Conservation (phyloP, 2,888 invertebrate genomes). For the Autographa pulchrina region DNA sequence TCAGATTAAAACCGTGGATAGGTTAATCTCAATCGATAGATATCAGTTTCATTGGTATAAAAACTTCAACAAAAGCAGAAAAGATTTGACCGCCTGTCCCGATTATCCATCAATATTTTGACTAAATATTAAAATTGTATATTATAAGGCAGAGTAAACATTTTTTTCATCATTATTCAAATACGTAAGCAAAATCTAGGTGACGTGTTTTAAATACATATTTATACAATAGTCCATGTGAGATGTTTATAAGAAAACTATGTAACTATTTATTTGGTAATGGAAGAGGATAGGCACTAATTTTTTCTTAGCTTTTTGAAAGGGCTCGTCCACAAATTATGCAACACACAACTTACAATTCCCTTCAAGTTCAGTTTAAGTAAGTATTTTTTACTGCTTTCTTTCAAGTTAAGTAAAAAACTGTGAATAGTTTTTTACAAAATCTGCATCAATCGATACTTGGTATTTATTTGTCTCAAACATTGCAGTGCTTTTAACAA, state of each 20-base stretch:
- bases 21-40: no score
- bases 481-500: no score
- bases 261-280: not conserved
- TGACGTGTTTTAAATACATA: conserved; percentile 62
- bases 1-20: no score
- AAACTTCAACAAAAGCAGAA: conserved; percentile 49
- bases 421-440: no score
- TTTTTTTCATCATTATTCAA: conserved; percentile 39
- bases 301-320: not conserved
- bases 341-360: not conserved
- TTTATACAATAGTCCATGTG: conserved; percentile 59
- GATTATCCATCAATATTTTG: conserved; percentile 77
- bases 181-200: conserved; percentile 52
- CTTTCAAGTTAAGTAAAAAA: no score
- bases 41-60: not conserved
- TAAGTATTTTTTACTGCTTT: no score
- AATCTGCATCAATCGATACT: no score
- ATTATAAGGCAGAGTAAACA: conserved; percentile 14
- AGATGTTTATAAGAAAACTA: conserved; percentile 33
- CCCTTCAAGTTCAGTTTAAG: no score
- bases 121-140: conserved; percentile 66
- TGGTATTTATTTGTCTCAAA: no score
- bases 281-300: no score
- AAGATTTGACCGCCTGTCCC: conserved; percentile 36
- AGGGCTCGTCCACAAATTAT: conserved; percentile 1